These are phyloP conservation scores for Syrrhaptes paradoxus DNA, from an alignment of 2,113 vertebrate genomes.

Conservation along the genomic window DNA sequence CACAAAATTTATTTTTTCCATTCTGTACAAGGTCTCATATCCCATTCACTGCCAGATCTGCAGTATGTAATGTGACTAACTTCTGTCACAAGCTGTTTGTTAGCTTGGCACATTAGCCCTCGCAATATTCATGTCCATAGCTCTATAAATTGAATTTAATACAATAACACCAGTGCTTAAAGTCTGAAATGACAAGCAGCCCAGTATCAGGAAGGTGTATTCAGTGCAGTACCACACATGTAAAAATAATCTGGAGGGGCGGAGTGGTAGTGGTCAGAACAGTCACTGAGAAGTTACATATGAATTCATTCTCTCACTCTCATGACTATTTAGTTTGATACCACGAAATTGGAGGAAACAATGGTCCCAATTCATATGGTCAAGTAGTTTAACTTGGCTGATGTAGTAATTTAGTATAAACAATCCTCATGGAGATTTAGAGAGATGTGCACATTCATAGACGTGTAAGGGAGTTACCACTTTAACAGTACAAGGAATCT, in stretches of 20 bases:
- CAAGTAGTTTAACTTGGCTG: not conserved
- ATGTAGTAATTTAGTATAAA: not conserved
- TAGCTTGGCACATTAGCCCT: not conserved
- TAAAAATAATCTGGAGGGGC: not conserved
- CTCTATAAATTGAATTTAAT: not conserved
- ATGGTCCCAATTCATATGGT: not conserved
- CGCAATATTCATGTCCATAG: not conserved
- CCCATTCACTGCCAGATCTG: not conserved
- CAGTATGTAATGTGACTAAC: not conserved
- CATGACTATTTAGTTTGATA: not conserved
- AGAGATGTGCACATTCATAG: not conserved
- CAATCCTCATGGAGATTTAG: not conserved
- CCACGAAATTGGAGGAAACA: slow-evolving; percentile 15
- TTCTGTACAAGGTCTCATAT: not conserved
- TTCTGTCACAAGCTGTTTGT: not conserved
- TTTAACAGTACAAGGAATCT: not conserved
- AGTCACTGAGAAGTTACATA: not conserved
- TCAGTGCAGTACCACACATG: not conserved
- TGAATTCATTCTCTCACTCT: not conserved
- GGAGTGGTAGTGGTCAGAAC: not conserved
- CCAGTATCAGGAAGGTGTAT: not conserved
- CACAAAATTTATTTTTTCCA: not conserved
- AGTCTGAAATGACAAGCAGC: not conserved
- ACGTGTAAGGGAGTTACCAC: not conserved
- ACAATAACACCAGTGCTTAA: not conserved